phyloP scores from a whole-genome alignment of 2,888 invertebrate species.

The Stenolophus ochropezus region DNA sequence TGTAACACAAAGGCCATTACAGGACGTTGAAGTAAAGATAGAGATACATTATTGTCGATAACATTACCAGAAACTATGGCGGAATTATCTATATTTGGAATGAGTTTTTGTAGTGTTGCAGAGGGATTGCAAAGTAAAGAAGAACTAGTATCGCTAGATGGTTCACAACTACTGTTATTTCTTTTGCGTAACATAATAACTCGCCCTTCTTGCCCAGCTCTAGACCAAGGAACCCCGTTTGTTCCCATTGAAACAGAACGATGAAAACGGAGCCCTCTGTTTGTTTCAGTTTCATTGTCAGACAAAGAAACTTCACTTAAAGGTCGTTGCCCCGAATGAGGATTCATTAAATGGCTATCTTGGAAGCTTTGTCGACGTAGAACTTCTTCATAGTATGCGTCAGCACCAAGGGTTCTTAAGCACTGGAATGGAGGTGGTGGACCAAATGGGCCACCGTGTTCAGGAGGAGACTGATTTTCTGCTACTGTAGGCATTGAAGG shows the following conservation, averaged over 20 bases:
- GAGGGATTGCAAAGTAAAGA: constrained; percentile 93
- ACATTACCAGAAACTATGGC: constrained; percentile 71
- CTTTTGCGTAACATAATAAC: constrained; percentile 79
- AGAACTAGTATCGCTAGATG: constrained; percentile 80
- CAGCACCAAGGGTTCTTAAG: constrained; percentile 74
- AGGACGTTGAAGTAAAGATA: constrained; percentile 83
- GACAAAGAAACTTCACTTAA: constrained; percentile 76
- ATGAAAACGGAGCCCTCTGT: constrained; percentile 81
- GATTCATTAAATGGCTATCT: constrained; percentile 36
- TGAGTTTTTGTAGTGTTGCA: constrained; percentile 87
- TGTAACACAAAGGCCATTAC: constrained; percentile 91
- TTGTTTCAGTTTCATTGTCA: constrained; percentile 75
- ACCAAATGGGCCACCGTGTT: constrained; percentile 75
- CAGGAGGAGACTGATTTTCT: constrained; percentile 77
- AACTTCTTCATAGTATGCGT: constrained; percentile 73
- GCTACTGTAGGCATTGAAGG: constrained; percentile 75
- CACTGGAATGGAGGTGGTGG: constrained; percentile 79
- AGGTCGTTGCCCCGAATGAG: constrained; percentile 73
- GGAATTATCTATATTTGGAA: constrained; percentile 79
- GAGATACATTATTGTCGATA: constrained; percentile 73
- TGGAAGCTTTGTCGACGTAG: constrained; percentile 72
- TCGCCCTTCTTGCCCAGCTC: constrained; percentile 76
- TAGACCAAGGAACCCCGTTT: constrained; percentile 78
- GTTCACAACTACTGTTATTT: constrained; percentile 83
- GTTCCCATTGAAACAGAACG: constrained; percentile 92